A percentile compares a stretch with the other conserved stretches of the same genome.
phyloP scores from a whole-genome alignment of 1,140 invertebrate genomes.

The Plutomurus gul region DNA sequence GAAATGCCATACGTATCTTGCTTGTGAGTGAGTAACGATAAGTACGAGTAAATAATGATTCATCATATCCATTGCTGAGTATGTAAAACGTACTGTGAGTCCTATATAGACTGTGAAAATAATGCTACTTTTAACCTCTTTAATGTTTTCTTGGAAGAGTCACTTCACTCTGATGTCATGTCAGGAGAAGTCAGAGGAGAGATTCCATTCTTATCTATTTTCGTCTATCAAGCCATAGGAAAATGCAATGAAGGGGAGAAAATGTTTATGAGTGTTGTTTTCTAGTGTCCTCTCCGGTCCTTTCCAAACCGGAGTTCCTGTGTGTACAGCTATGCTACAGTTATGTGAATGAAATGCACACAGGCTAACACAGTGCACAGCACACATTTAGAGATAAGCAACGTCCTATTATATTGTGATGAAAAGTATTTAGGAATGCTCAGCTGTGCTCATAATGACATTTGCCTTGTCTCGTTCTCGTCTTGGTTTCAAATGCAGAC shows the following conservation, averaged over 20 bases:
- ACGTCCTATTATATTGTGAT: conserved; percentile 10
- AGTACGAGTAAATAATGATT: too few species aligned
- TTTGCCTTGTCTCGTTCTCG: not conserved
- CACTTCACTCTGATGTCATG: conserved; percentile 13
- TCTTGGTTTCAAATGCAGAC: not conserved
- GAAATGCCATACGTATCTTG: too few species aligned
- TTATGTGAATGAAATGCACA: too few species aligned
- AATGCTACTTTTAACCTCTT: conserved; percentile 17
- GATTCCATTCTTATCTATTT: conserved; percentile 30
- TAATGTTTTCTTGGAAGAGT: conserved; percentile 13
- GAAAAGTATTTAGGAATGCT: conserved; percentile 18
- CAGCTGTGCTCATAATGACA: conserved; percentile 25
- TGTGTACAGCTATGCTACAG: not conserved
- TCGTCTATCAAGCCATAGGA: conserved; percentile 2
- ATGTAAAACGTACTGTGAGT: too few species aligned
- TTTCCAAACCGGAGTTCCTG: not conserved
- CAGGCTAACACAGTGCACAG: too few species aligned
- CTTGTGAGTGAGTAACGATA: too few species aligned
- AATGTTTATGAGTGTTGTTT: conserved; percentile 26
- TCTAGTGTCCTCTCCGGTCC: not conserved
- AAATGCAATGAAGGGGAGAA: conserved; percentile 28
- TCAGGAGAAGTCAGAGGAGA: not conserved
- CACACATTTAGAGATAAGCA: not conserved
- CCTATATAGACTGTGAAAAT: not conserved
- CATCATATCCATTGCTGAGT: too few species aligned